Conservation (phyloP, 2,113 vertebrate genomes). For the Gasterosteus aculeatus region DNA sequence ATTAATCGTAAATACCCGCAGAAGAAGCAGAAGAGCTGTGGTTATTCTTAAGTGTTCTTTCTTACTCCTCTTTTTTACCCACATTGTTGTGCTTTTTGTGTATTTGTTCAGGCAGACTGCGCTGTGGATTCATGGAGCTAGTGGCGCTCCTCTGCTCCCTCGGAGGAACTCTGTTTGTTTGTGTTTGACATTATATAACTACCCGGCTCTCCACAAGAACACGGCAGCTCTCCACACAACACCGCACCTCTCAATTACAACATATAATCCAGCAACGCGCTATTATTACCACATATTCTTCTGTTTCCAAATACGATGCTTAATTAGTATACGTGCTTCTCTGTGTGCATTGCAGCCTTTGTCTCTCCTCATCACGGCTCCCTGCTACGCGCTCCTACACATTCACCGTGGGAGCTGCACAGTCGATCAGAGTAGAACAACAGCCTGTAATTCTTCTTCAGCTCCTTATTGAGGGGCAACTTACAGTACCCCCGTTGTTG, state of each 20-base stretch:
- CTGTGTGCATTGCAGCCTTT: conserved; percentile 11
- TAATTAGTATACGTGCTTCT: not conserved
- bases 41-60: conserved; percentile 6
- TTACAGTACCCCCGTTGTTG: not conserved
- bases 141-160: conserved; percentile 57
- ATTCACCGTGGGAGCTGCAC: conserved; percentile 25
- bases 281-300: not conserved
- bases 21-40: not conserved
- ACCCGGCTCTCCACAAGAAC: conserved; percentile 54
- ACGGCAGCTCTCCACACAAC: conserved; percentile 42
- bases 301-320: conserved; percentile 27
- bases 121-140: conserved; percentile 56
- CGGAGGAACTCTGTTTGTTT: conserved; percentile 71
- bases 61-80: conserved; percentile 9
- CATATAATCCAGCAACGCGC: conserved; percentile 33
- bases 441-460: not conserved
- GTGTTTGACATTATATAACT: conserved; percentile 71
- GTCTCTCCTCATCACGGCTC: conserved; percentile 25
- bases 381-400: conserved; percentile 24
- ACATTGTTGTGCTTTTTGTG: conserved; percentile 26
- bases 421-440: conserved; percentile 16
- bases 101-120: conserved; percentile 45
- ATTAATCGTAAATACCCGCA: too few relatives aligned
- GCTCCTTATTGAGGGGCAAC: too few relatives aligned
- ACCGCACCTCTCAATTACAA: conserved; percentile 18